phyloP scores from a whole-genome alignment of 2,797 vertebrate species.

The Enteromius afrohamiltoni region DNA sequence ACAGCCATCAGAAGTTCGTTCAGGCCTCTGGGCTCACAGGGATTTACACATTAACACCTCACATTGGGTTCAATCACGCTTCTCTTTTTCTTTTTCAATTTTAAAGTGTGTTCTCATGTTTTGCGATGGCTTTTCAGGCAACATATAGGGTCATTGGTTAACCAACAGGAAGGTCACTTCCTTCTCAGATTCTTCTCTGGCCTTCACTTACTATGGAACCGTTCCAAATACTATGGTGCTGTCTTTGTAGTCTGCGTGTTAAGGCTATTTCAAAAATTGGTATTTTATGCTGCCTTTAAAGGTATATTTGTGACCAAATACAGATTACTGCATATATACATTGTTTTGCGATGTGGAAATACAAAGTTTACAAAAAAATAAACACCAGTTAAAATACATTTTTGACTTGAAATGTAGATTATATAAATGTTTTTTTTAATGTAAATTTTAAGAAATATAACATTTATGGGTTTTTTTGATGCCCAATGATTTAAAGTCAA shows the following conservation, averaged over 20 bases:
- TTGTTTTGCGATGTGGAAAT: background rate
- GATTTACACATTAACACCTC: constrained; percentile 34
- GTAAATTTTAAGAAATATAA: background rate
- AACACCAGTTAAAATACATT: background rate
- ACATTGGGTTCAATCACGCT: constrained; percentile 3
- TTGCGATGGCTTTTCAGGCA: background rate
- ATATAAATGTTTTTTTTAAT: background rate
- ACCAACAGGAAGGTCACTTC: background rate
- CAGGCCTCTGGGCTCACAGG: background rate
- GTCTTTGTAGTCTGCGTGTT: background rate
- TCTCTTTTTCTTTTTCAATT: background rate
- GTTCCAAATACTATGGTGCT: background rate
- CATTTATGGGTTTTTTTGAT: no score
- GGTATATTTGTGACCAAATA: background rate
- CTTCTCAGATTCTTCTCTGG: background rate
- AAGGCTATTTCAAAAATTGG: background rate
- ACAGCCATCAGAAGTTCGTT: constrained; percentile 1
- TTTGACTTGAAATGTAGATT: background rate
- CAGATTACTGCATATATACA: background rate
- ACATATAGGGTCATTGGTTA: constrained; percentile 7
- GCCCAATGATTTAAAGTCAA: no score
- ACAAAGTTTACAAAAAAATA: background rate
- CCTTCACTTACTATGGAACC: background rate
- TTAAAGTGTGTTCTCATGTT: constrained; percentile 10
- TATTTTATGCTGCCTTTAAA: background rate